Percentiles rank a stretch among this genome's conserved stretches.
These are phyloP conservation scores for Cryptosula pallasiana DNA, from an alignment of 2,888 invertebrate genomes.

Conservation along the genomic window DNA sequence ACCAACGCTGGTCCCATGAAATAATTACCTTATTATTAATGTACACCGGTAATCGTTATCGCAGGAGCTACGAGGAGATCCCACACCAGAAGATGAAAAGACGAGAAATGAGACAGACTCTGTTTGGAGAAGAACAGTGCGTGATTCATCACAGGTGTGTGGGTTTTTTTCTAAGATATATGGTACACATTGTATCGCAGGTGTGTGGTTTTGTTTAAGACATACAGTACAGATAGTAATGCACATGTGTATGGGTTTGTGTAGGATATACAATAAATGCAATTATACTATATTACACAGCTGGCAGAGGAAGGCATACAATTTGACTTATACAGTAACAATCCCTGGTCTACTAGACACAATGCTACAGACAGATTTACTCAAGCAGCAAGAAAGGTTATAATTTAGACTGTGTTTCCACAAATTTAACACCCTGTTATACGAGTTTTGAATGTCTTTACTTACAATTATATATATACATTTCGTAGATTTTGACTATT, in stretches of 20 bases:
- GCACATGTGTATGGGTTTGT: too few species aligned
- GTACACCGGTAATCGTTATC: too few species aligned
- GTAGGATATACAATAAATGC: too few species aligned
- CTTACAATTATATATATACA: too few species aligned
- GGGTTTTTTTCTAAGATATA: too few species aligned
- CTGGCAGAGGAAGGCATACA: conserved; percentile 37
- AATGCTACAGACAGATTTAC: conserved; percentile 39
- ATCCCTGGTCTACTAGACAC: conserved; percentile 46
- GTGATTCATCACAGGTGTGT: conserved; percentile 31
- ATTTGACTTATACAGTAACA: conserved; percentile 49
- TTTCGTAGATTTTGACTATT: too few species aligned
- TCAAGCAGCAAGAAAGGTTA: conserved; percentile 49
- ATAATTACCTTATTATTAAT: too few species aligned
- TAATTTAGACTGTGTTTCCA: not conserved
- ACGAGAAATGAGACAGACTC: conserved; percentile 35
- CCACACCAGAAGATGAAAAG: conserved; percentile 39
- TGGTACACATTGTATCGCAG: too few species aligned
- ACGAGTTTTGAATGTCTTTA: not conserved
- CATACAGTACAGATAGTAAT: too few species aligned
- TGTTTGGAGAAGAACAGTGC: conserved; percentile 37
- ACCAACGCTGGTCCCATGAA: too few species aligned
- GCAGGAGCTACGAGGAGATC: conserved; percentile 43
- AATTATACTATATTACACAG: conserved; percentile 30
- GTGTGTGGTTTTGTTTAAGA: too few species aligned
- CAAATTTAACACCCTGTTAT: not conserved